Evolutionary conservation across 2,888 invertebrate species (phyloP).

Genomic region (Steinernema hermaphroditum): DNA sequence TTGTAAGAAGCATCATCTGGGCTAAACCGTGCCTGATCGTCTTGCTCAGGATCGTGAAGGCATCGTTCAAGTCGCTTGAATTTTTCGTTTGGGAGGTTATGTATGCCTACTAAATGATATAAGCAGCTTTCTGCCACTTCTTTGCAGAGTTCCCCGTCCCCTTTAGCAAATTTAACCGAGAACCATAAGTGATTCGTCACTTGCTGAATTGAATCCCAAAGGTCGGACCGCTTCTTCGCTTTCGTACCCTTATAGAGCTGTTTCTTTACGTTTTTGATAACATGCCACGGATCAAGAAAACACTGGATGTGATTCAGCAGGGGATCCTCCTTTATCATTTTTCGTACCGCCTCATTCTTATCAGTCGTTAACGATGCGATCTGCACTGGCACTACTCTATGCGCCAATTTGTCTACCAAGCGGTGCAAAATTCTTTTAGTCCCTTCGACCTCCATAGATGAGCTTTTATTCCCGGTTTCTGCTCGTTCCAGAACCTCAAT

Average conservation of each 20-base stretch:
- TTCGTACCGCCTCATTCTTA: background rate
- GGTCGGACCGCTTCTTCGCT: background rate
- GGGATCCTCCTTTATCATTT: too few species aligned
- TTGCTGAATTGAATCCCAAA: background rate
- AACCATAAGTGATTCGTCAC: background rate
- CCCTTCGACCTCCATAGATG: background rate
- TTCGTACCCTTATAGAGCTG: background rate
- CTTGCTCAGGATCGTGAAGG: too few species aligned
- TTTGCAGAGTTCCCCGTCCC: background rate
- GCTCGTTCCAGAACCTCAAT: background rate
- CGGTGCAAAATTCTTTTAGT: background rate
- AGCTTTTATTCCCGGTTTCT: background rate
- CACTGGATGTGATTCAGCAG: background rate
- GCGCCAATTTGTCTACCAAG: background rate
- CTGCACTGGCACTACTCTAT: too few species aligned
- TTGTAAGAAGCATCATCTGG: too few species aligned
- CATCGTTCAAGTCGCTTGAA: too few species aligned
- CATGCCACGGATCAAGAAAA: background rate
- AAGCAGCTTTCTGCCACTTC: background rate
- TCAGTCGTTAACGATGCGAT: background rate
- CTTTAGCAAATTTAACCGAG: background rate
- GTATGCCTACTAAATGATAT: too few species aligned
- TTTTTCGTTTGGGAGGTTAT: too few species aligned
- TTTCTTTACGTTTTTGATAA: background rate
- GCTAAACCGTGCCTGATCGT: too few species aligned